Evolutionary conservation across 2,888 invertebrate species (phyloP).

Genomic region (Dryobotodes eremita): DNA sequence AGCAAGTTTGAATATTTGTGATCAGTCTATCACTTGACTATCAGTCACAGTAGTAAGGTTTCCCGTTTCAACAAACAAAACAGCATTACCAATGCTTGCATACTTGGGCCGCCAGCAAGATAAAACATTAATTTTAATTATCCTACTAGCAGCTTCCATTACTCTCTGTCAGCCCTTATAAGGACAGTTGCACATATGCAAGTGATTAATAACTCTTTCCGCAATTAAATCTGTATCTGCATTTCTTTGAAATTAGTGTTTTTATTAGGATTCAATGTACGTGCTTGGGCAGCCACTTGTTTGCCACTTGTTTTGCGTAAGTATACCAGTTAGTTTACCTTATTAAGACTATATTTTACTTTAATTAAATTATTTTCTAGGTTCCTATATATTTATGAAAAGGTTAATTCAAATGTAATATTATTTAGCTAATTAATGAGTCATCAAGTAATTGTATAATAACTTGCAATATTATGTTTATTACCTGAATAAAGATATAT

Average conservation of each 20-base stretch:
- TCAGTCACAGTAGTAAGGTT: neutral
- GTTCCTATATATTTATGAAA: neutral
- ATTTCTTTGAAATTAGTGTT: slow-evolving; percentile 33
- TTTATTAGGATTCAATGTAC: neutral
- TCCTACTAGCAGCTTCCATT: neutral
- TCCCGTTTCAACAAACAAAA: neutral
- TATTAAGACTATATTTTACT: neutral
- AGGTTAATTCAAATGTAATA: neutral
- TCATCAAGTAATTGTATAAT: neutral
- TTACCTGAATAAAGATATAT: slow-evolving; percentile 16
- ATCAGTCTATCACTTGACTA: neutral
- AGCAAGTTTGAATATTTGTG: neutral
- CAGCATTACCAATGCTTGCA: neutral
- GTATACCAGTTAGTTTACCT: neutral
- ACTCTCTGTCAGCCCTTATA: slow-evolving; percentile 18
- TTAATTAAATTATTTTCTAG: neutral
- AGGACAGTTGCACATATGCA: slow-evolving; percentile 39
- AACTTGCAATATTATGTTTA: slow-evolving; percentile 8
- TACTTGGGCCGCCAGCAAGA: neutral
- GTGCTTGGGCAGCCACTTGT: slow-evolving; percentile 1
- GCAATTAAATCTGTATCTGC: slow-evolving; percentile 16
- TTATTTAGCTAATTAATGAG: neutral
- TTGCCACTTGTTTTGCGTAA: neutral
- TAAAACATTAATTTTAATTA: slow-evolving; percentile 11
- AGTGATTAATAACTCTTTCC: slow-evolving; percentile 38